phyloP scores from a whole-genome alignment of 2,888 invertebrate genomes.

The Rugalucina vietnamica region DNA sequence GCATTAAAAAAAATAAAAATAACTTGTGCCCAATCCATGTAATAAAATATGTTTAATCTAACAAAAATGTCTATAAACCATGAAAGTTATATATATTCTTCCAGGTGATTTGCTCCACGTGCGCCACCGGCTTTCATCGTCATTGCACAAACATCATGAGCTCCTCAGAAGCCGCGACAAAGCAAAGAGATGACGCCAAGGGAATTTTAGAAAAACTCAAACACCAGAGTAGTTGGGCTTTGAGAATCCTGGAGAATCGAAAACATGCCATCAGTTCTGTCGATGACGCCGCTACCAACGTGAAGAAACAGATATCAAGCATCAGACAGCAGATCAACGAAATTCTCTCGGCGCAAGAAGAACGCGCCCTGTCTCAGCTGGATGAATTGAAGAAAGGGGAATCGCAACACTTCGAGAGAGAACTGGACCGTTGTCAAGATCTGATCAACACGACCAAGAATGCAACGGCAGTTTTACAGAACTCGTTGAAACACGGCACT shows the following conservation, averaged over 20 bases:
- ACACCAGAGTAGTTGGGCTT: conserved; percentile 64
- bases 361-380: conserved; percentile 56
- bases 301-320: conserved; percentile 64
- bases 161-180: conserved; percentile 57
- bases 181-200: conserved; percentile 59
- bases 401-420: conserved; percentile 56
- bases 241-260: conserved; percentile 64
- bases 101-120: conserved; percentile 63
- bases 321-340: conserved; percentile 63
- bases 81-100: too few species aligned
- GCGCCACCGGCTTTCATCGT: conserved; percentile 63
- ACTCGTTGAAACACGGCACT: conserved; percentile 65
- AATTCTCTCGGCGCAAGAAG: conserved; percentile 63
- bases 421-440: conserved; percentile 60
- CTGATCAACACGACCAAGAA: conserved; percentile 64
- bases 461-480: conserved; percentile 59
- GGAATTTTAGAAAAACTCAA: conserved; percentile 57
- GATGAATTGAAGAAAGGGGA: conserved; percentile 62
- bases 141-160: conserved; percentile 59
- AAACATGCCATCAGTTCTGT: conserved; percentile 56
- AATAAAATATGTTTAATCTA: too few species aligned
- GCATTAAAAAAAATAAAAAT: too few species aligned
- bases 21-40: too few species aligned
- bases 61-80: too few species aligned
- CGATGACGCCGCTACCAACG: conserved; percentile 57